A percentile compares a stretch with the other conserved stretches of the same genome.
Evolutionary conservation across 2,113 vertebrate genomes (phyloP).

Genomic region (Holacanthus passer): DNA sequence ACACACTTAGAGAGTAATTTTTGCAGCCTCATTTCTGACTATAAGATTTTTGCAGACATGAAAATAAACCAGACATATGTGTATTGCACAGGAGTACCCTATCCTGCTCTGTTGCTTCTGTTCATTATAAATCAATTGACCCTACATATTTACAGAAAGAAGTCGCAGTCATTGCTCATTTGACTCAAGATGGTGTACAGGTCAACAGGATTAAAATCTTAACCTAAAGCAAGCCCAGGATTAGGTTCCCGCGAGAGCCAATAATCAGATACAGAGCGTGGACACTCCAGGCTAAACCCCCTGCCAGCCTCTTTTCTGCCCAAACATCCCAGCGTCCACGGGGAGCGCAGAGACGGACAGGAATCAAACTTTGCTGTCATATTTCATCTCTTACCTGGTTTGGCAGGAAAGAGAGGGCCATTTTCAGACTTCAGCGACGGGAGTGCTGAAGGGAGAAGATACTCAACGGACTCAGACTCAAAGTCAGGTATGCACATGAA

Average conservation of each 20-base stretch:
- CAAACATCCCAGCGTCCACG: constrained; percentile 51
- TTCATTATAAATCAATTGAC: neutral
- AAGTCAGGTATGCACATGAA: constrained; percentile 76
- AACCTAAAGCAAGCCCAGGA: constrained; percentile 78
- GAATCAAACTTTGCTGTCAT: constrained; percentile 53
- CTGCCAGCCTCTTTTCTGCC: constrained; percentile 19
- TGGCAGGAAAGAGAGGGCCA: constrained; percentile 78
- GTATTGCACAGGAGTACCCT: neutral
- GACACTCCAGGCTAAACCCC: constrained; percentile 67
- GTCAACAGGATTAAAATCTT: constrained; percentile 84
- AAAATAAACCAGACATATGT: neutral
- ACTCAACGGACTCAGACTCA: constrained; percentile 81
- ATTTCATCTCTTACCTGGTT: constrained; percentile 52
- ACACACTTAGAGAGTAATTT: neutral
- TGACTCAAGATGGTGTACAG: constrained; percentile 36
- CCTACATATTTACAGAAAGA: constrained; percentile 18
- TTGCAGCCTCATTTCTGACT: neutral
- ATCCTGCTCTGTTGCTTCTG: neutral
- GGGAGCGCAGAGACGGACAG: constrained; percentile 4
- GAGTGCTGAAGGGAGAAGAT: constrained; percentile 78
- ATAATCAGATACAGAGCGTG: constrained; percentile 72
- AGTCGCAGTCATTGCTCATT: constrained; percentile 36
- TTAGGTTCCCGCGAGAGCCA: constrained; percentile 75
- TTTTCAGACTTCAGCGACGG: constrained; percentile 79
- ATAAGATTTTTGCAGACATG: neutral